Percentiles rank a stretch among this genome's conserved stretches.
Conservation (phyloP, 2,888 invertebrate genomes). For the Andrena bucephala region DNA sequence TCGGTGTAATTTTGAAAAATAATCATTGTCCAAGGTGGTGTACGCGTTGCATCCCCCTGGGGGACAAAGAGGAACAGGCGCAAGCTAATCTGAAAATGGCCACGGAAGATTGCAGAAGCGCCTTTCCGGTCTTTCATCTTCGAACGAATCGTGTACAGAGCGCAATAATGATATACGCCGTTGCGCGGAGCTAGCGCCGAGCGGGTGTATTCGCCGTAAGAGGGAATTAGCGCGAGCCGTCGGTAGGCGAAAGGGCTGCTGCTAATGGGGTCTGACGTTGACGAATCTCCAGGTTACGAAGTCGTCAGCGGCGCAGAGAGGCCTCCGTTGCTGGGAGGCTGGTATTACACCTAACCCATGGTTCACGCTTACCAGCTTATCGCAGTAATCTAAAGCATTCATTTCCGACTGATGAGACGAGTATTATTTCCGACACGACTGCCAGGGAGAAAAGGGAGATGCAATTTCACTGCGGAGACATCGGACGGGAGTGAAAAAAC, state of each 20-base stretch:
- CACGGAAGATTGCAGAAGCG: not conserved
- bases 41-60: not conserved
- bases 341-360: constrained; percentile 43
- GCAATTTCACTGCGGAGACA: constrained; percentile 29
- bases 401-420: constrained; percentile 66
- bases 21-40: no score
- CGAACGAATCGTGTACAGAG: constrained; percentile 24
- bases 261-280: constrained; percentile 82
- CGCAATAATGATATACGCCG: constrained; percentile 9
- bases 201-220: constrained; percentile 45
- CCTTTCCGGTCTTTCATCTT: not conserved
- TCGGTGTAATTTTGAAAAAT: not conserved
- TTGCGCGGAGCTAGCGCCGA: constrained; percentile 12
- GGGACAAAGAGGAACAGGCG: not conserved
- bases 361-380: constrained; percentile 65
- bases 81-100: not conserved
- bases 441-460: not conserved
- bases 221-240: constrained; percentile 74
- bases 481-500: constrained; percentile 6
- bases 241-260: constrained; percentile 67
- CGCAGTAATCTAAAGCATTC: constrained; percentile 65
- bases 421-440: constrained; percentile 53
- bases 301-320: constrained; percentile 73
- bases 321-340: constrained; percentile 44
- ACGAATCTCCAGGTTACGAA: constrained; percentile 79